Evolutionary conservation across 2,113 vertebrate genomes (phyloP).

Genomic region (Taurulus bubalis): DNA sequence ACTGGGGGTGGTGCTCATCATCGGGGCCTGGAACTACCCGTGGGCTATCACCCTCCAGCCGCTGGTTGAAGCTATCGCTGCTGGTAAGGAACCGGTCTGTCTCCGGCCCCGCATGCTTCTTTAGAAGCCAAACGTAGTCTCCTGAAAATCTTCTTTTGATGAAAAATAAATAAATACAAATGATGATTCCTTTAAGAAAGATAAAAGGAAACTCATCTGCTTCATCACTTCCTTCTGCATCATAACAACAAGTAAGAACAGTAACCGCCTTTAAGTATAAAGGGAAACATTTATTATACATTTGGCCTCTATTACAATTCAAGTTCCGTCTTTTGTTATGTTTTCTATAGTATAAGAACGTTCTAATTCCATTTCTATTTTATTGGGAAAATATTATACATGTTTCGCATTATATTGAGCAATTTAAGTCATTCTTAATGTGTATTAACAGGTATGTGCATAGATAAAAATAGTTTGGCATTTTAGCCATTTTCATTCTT

Average conservation of each 20-base stretch:
- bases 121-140: too few species aligned
- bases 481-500: not conserved
- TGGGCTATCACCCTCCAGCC: slow-evolving; percentile 86
- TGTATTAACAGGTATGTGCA: not conserved
- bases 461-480: not conserved
- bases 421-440: not conserved
- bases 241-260: not conserved
- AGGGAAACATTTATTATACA: not conserved
- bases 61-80: slow-evolving; percentile 92
- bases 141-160: not conserved
- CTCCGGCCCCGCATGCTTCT: not conserved
- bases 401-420: not conserved
- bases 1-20: slow-evolving; percentile 90
- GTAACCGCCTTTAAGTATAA: not conserved
- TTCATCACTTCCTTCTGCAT: not conserved
- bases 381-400: not conserved
- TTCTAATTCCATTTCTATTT: not conserved
- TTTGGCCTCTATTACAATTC: not conserved
- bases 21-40: slow-evolving; percentile 97
- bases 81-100: slow-evolving; percentile 81
- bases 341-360: not conserved
- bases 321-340: not conserved
- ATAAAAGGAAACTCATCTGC: too few species aligned
- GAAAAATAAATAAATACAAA: not conserved
- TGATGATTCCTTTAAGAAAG: not conserved